Percentiles rank a stretch among this genome's conserved stretches.
Conservation (phyloP, 1,140 invertebrate species). For the Diachasma alloeum region DNA sequence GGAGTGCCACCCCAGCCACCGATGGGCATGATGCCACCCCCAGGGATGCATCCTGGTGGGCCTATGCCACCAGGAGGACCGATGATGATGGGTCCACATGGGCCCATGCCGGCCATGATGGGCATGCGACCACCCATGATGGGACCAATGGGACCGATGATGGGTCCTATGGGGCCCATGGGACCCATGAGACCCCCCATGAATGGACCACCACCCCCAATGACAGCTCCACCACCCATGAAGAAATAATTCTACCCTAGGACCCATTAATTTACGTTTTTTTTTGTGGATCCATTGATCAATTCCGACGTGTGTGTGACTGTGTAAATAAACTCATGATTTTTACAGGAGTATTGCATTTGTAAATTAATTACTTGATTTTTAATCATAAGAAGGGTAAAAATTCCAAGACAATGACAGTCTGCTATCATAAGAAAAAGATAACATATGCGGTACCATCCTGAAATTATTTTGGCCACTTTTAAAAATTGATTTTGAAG, state of each 20-base stretch:
- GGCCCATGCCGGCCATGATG: slow-evolving; percentile 83
- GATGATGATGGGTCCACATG: slow-evolving; percentile 80
- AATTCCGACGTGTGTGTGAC: background rate
- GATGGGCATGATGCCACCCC: slow-evolving; percentile 74
- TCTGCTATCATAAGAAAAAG: too few relatives aligned
- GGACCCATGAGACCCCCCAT: slow-evolving; percentile 58
- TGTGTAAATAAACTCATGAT: background rate
- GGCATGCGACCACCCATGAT: slow-evolving; percentile 81
- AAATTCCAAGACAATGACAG: too few relatives aligned
- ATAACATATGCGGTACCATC: too few relatives aligned
- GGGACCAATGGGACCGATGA: slow-evolving; percentile 77
- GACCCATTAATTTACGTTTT: too few relatives aligned
- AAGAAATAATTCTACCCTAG: background rate
- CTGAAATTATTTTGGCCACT: too few relatives aligned
- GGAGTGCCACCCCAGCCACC: slow-evolving; percentile 73
- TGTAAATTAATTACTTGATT: too few relatives aligned
- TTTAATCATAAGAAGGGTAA: too few relatives aligned
- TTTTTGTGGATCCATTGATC: too few relatives aligned
- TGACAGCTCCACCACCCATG: background rate
- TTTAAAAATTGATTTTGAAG: too few relatives aligned
- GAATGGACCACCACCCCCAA: slow-evolving; percentile 6
- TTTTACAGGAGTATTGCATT: background rate
- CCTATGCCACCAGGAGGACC: slow-evolving; percentile 70
- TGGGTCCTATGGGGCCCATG: slow-evolving; percentile 76
- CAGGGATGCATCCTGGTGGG: slow-evolving; percentile 63